Base-by-base conservation (phyloP, 2,888 invertebrate species). In the Dryomyza anilis region DNA sequence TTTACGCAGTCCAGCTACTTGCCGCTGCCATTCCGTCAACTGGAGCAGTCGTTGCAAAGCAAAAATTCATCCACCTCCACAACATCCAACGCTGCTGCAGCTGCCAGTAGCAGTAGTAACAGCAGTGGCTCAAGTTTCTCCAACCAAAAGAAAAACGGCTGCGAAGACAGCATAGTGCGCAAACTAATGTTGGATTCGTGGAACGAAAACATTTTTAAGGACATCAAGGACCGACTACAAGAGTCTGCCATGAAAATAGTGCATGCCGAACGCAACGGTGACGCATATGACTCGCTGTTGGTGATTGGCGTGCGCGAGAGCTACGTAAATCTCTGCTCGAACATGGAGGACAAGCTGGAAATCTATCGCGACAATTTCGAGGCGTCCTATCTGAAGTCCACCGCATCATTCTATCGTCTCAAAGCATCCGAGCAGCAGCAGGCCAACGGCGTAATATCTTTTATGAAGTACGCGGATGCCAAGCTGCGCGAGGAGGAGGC, bases 291-390 rank as follows among this genome's bases (percentile, higher is more conserved):
- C 85, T 94, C 97, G 19, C 95, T 96, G 80, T 87, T 98, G 69
- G 98, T 99, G 62, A 96, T 98, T 78, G 98, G 98, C 63, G 98
- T 99, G 46, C 86, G 98, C 71, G 98, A 99, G 85, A 97, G 97
- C 45, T 99, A 98, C 86, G 98, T 98, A 12, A 97, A 98, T 85
- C 86, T 99, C 66, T 96, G 96, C 83, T 96, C 96, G 46, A 96
- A 96, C 82, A 86, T 92, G 3, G 91, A 92, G 70, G 97, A 98
- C 81, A 95, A 95, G 80, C 86, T 98, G 64, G 93, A 95, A 85
- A 98, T 98, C 74, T 99, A 99, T 84, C 87, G 95, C 74, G 95
- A 96, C 73, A 93, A 98, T 81, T 99, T 99, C 85, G 98, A 99
- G 85, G 94, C 93, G 71, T 93, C 96, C 3, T 99, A 99, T 81